Conservation (phyloP, 2,888 invertebrate species). For the Drosophila dives region DNA sequence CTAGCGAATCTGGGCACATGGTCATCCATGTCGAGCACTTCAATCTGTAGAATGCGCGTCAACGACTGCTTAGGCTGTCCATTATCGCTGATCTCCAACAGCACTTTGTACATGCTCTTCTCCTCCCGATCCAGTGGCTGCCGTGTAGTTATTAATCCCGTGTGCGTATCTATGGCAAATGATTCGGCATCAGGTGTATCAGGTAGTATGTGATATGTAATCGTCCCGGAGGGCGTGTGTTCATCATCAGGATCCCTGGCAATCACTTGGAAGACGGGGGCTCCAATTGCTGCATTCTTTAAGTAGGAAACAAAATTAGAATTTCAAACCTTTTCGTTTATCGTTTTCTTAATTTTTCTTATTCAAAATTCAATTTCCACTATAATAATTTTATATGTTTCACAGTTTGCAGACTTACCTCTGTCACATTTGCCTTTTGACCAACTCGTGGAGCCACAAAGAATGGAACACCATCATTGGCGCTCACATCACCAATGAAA, state of each 20-base stretch:
- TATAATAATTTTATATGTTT: rapidly evolving
- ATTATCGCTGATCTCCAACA: conserved; percentile 91
- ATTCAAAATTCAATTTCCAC: neutral
- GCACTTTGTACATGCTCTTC: conserved; percentile 90
- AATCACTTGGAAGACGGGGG: conserved; percentile 90
- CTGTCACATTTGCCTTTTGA: conserved; percentile 89
- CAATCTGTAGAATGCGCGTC: conserved; percentile 89
- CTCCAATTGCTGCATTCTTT: conserved; percentile 90
- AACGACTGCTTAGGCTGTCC: conserved; percentile 92
- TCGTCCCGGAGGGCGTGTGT: conserved; percentile 90
- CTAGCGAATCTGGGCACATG: conserved; percentile 90
- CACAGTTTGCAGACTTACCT: conserved; percentile 86
- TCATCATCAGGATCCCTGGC: conserved; percentile 92
- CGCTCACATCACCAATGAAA: conserved; percentile 92
- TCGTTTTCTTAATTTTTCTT: too few species aligned
- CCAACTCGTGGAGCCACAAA: conserved; percentile 90
- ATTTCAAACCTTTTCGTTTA: neutral
- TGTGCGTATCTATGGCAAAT: conserved; percentile 88
- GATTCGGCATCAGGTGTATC: conserved; percentile 88
- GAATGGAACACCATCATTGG: conserved; percentile 92
- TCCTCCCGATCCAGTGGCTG: conserved; percentile 90
- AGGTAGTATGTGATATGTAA: conserved; percentile 90
- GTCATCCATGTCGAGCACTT: conserved; percentile 91
- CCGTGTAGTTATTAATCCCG: conserved; percentile 90
- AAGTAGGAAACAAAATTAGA: conserved; percentile 24